Evolutionary conservation across 1,140 invertebrate species (phyloP).

Genomic region (Lithobius niger): DNA sequence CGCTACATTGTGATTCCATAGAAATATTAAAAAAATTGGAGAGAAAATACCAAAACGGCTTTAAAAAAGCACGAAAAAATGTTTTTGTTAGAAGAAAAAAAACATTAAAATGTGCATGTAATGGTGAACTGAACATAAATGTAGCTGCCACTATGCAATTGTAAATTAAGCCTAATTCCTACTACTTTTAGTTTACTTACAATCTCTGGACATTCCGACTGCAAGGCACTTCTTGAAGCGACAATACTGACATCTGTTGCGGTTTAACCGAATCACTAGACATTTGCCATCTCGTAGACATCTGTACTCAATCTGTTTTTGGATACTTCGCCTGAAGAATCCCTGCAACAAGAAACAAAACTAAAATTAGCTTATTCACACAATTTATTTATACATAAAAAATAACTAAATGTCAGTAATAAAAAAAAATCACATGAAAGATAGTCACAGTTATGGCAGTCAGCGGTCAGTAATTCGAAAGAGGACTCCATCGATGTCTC

Average conservation of each 20-base stretch:
- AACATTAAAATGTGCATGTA: no score
- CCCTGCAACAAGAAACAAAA: slow-evolving; percentile 34
- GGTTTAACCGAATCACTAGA: slow-evolving; percentile 84
- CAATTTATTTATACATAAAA: slow-evolving; percentile 8
- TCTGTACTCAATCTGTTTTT: slow-evolving; percentile 96
- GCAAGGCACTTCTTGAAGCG: slow-evolving; percentile 96
- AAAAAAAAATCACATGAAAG: slow-evolving; percentile 7
- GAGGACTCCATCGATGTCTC: no score
- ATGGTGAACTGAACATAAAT: no score
- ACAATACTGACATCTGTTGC: slow-evolving; percentile 96
- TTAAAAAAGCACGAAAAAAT: not conserved
- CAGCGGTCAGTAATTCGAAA: no score
- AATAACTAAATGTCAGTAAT: slow-evolving; percentile 5
- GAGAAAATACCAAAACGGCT: no score
- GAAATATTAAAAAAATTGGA: no score
- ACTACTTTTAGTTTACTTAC: slow-evolving; percentile 49
- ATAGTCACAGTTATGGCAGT: not conserved
- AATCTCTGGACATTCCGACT: slow-evolving; percentile 95
- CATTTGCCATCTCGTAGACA: slow-evolving; percentile 94
- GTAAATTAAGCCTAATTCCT: no score
- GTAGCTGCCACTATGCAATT: no score
- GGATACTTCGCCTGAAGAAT: slow-evolving; percentile 67
- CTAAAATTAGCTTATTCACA: not conserved
- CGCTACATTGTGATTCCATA: no score
- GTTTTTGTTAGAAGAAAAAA: slow-evolving; percentile 3